Evolutionary conservation across 2,888 invertebrate species (phyloP).

Genomic region (Cheilosia vulpina): DNA sequence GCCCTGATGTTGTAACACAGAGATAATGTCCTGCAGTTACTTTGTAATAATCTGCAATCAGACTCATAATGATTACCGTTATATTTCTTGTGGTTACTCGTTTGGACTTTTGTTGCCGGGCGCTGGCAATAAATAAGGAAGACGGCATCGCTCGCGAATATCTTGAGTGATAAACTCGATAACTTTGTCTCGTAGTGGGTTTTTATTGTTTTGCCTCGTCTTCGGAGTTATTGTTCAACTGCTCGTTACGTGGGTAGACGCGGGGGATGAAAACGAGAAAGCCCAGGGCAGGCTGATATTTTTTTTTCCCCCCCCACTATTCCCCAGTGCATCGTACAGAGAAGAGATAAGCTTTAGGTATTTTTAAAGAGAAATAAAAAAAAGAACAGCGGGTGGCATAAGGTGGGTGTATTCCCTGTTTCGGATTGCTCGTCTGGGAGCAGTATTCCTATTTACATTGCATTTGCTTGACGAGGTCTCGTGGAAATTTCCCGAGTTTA

Average conservation of each 20-base stretch:
- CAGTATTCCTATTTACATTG: conserved; percentile 16
- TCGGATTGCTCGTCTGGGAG: conserved; percentile 48
- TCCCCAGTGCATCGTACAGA: conserved; percentile 63
- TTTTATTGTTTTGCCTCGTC: conserved; percentile 42
- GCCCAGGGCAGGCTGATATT: conserved; percentile 51
- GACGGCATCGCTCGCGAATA: conserved; percentile 32
- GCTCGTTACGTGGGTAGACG: conserved; percentile 26
- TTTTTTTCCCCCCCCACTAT: conserved; percentile 13
- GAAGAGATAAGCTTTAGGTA: conserved; percentile 17
- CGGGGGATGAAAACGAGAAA: not conserved
- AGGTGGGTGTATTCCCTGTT: conserved; percentile 15
- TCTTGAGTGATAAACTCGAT: conserved; percentile 67
- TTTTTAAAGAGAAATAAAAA: conserved; percentile 17
- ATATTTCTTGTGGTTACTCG: conserved; percentile 27
- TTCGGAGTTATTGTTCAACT: conserved; percentile 39
- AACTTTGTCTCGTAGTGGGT: conserved; percentile 53
- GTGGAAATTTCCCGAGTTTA: conserved; percentile 22
- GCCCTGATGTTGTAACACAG: conserved; percentile 30
- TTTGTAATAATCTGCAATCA: conserved; percentile 62
- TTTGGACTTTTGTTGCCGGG: conserved; percentile 3
- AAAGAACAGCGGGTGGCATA: not conserved
- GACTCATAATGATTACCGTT: conserved; percentile 63
- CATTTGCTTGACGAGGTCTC: conserved; percentile 21
- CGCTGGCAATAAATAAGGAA: conserved; percentile 46
- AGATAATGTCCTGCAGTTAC: conserved; percentile 61